These are phyloP conservation scores for Drosophila azteca DNA, from an alignment of 1,140 invertebrate species.

Conservation along the genomic window DNA sequence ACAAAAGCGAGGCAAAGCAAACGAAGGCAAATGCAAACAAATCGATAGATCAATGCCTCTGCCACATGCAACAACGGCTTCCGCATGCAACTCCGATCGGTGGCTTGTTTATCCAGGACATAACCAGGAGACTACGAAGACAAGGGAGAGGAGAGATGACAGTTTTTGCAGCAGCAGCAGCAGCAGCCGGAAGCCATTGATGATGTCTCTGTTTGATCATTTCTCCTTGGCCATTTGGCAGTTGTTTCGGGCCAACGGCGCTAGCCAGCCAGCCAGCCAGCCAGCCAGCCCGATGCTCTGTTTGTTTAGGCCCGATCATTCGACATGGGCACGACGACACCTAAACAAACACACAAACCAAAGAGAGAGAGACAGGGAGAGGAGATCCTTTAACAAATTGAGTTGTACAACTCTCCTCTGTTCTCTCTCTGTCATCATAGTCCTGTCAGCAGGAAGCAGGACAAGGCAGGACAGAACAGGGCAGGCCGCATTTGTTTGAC, in stretches of 20 bases:
- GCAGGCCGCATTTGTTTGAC: slow-evolving; percentile 16
- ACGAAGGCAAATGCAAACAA: slow-evolving; percentile 57
- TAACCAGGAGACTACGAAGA: slow-evolving; percentile 51
- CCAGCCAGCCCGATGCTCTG: slow-evolving; percentile 28
- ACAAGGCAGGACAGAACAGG: too few relatives aligned
- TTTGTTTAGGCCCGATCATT: slow-evolving; percentile 64
- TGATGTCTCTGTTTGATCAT: slow-evolving; percentile 19
- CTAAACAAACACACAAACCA: slow-evolving; percentile 31
- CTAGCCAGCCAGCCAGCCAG: slow-evolving; percentile 27
- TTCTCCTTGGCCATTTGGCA: slow-evolving; percentile 63
- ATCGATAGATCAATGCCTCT: slow-evolving; percentile 55
- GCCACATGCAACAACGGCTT: not conserved
- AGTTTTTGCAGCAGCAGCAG: slow-evolving; percentile 26
- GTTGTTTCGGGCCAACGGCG: slow-evolving; percentile 61
- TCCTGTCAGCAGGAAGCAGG: too few relatives aligned
- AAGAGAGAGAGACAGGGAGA: slow-evolving; percentile 45
- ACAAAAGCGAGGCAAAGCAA: slow-evolving; percentile 23
- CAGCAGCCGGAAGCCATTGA: slow-evolving; percentile 24
- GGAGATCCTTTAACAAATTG: slow-evolving; percentile 49
- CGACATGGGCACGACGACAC: slow-evolving; percentile 30
- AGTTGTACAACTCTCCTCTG: slow-evolving; percentile 49
- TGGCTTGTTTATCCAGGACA: slow-evolving; percentile 72
- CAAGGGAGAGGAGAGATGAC: slow-evolving; percentile 22
- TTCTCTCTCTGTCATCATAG: slow-evolving; percentile 11
- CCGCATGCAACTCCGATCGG: slow-evolving; percentile 25